phyloP scores from a whole-genome alignment of 2,888 invertebrate species.

The Monoplex corrugatus region DNA sequence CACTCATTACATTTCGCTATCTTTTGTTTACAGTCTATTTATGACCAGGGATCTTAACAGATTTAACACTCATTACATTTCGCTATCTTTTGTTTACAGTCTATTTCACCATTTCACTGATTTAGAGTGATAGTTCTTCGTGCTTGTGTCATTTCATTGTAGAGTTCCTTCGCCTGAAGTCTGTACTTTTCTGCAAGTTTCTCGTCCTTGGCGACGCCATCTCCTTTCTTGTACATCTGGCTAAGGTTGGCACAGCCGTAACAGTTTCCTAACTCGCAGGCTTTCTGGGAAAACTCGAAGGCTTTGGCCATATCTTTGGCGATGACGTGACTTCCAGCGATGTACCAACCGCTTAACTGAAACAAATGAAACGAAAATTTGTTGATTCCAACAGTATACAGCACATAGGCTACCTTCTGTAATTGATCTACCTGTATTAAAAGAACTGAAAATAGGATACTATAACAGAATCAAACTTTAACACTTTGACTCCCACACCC shows the following conservation, averaged over 20 bases:
- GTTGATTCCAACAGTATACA: too few species aligned
- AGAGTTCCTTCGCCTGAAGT: slow-evolving; percentile 86
- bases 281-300: slow-evolving; percentile 88
- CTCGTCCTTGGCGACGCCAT: slow-evolving; percentile 89
- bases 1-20: not conserved
- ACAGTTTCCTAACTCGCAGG: slow-evolving; percentile 90
- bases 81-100: not conserved
- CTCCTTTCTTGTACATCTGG: slow-evolving; percentile 85
- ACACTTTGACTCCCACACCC: too few species aligned
- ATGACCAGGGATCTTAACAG: not conserved
- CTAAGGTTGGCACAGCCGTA: slow-evolving; percentile 95
- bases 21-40: not conserved
- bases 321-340: slow-evolving; percentile 39
- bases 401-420: too few species aligned
- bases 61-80: not conserved
- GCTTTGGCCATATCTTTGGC: slow-evolving; percentile 88
- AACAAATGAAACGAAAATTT: not conserved
- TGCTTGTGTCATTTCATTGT: slow-evolving; percentile 9
- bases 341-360: slow-evolving; percentile 53
- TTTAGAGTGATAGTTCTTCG: slow-evolving; percentile 36
- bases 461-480: too few species aligned
- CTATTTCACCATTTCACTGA: not conserved
- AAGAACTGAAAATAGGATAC: too few species aligned
- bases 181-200: slow-evolving; percentile 89
- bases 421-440: too few species aligned